Evolutionary conservation across 2,888 invertebrate genomes (phyloP), one percentile per base, ranked within the genome.

Genomic region (Brenthis daphne): DNA sequence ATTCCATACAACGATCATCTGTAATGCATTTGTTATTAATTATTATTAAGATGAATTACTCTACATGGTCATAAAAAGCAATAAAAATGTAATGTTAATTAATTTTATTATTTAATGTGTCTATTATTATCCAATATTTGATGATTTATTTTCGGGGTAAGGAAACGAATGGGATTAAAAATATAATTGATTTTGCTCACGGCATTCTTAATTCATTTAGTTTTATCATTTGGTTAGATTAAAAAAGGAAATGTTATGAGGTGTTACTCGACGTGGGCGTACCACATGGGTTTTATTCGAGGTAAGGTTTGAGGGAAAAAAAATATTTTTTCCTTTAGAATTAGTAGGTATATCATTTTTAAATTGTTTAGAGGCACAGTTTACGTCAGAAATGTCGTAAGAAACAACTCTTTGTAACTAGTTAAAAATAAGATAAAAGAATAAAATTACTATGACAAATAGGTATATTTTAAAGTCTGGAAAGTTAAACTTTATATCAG

Each of bases 91-190:
- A 58, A 8, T 29, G 5, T 47, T 11, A 29, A 50, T 50, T 50
- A 60, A 60, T 60, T 12, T 48, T 11, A 6, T 11, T 60, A n/a
- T 20, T 16, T 33, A 53, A 63, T 12, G 13, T 13, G 16, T 37
- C 20, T 33, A 51, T 33, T n/a, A 51, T 37, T 12, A 16, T 16
- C 37, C 14, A 53, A 63, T 53, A 13, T 37, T 63, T 53, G 20
- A 50, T 60, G 12, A 24, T 16, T 20, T 63, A 37, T 37, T 50
- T 16, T 63, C 20, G 16, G 53, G 55, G 24, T 64, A 54, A 64
- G 43, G n/a, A 14, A 12, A 54, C 24, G 4, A 14, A 8, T 20
- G 12, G 12, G 4, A 54, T 12, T 54, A 20, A 20, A 54, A 54
- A 29, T 16, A 47, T 24, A 55, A 64, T 20, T 47, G 12, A 55